Evolutionary conservation across 2,113 vertebrate species (phyloP), one percentile per base, ranked within the genome.

Genomic region (Megaceryle maxima): DNA sequence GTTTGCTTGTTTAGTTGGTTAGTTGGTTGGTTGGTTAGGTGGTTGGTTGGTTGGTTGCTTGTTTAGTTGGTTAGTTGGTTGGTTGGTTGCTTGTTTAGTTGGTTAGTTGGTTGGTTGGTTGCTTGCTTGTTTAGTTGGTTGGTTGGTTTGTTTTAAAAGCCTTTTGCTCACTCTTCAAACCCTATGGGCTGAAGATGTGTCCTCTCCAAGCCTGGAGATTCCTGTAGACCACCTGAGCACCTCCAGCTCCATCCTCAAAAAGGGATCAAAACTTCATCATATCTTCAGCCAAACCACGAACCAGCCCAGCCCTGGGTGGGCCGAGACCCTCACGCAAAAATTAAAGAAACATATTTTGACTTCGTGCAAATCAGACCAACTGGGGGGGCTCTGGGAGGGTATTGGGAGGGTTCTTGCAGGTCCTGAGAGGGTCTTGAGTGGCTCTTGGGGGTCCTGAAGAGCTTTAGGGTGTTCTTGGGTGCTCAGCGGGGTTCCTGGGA

Each of bases 231-330:
- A 3, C 44, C 15, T 1, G 37, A 67, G 41, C 48, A 10, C 48
- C 25, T 29, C 53, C 43, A 35, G 20, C n/a, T 60, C 57, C 24
- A 6, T 5, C 25, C 64, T 69, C 16, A 35, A 13, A 39, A 62
- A 3, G 9, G n/a, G n/a, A 7, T 12, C 26, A 12, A 55, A 70
- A 9, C 3, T 44, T 46, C 29, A 1, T 4, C 2, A 1, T 4
- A 6, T 29, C 24, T 50, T 43, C 83, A 29, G 43, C 53, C 29
- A 59, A 50, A 59, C 4, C 35, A 24, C 5, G 41, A 15, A 18
- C 28, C 11, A 29, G 53, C 13, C 26, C 29, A 29, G 26, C 16
- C 28, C 53, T 55, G 53, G 53, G 28, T 28, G 53, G 72, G 72
- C 24, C 39, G 22, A 75, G 70, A 46, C 21, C 33, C 25, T 46